phyloP scores from a whole-genome alignment of 2,888 invertebrate species.

The Serrognathus titanus region DNA sequence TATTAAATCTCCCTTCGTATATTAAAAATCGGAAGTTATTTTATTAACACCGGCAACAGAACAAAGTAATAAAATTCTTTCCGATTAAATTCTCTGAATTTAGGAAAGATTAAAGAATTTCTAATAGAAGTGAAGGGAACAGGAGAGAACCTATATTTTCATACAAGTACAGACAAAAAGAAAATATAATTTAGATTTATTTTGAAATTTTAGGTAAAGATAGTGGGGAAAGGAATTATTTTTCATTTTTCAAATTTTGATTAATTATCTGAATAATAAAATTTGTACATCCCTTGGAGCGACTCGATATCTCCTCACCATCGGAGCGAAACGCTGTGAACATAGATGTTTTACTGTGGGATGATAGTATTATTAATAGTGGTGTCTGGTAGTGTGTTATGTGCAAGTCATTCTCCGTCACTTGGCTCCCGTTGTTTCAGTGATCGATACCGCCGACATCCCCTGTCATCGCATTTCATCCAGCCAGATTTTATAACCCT shows the following conservation, averaged over 20 bases:
- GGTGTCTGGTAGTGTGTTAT: slow-evolving; percentile 45
- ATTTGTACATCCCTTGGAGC: slow-evolving; percentile 22
- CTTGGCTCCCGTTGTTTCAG: slow-evolving; percentile 45
- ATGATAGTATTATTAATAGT: slow-evolving; percentile 51
- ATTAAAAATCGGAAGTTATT: no score
- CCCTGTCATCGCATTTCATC: slow-evolving; percentile 42
- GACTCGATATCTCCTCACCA: slow-evolving; percentile 28
- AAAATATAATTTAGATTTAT: neutral
- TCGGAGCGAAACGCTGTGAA: slow-evolving; percentile 40
- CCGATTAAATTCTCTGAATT: no score
- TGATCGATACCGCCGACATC: slow-evolving; percentile 47
- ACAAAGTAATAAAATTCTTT: no score
- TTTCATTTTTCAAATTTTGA: slow-evolving; percentile 23
- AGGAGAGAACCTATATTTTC: no score
- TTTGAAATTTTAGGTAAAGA: neutral
- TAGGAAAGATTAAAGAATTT: no score
- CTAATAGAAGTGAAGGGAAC: no score
- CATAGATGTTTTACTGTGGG: slow-evolving; percentile 45
- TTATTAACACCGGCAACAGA: no score
- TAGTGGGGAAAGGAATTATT: slow-evolving; percentile 6
- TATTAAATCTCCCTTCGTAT: no score
- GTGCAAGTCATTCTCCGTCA: slow-evolving; percentile 50
- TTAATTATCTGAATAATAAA: slow-evolving; percentile 26
- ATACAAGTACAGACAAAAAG: no score
- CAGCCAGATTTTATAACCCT: slow-evolving; percentile 21